Percentiles rank a stretch among this genome's conserved stretches.
phyloP scores from a whole-genome alignment of 2,797 vertebrate species.

The Lerista edwardsae region DNA sequence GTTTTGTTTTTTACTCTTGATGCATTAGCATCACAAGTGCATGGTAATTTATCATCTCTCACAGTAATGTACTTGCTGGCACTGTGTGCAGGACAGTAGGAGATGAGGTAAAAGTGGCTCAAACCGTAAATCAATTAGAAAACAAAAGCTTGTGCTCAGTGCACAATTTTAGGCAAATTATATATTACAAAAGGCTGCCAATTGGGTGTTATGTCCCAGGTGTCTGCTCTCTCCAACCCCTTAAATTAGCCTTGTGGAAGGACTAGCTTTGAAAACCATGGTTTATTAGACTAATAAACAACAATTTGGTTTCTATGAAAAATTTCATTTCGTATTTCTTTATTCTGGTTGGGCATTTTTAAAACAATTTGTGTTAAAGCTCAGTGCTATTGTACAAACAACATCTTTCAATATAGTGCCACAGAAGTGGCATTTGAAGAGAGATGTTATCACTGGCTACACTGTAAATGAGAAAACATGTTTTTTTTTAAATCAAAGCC shows the following conservation, averaged over 20 bases:
- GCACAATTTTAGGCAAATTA: conserved; percentile 83
- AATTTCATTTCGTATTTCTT: conserved; percentile 7
- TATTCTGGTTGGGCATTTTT: neutral
- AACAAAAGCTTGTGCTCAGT: conserved; percentile 83
- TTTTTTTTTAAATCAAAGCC: neutral
- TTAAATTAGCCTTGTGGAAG: conserved; percentile 71
- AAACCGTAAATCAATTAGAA: conserved; percentile 88
- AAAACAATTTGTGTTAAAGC: neutral
- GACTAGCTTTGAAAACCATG: neutral
- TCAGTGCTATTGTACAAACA: neutral
- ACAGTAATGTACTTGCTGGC: conserved; percentile 82
- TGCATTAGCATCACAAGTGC: conserved; percentile 83
- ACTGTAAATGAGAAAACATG: neutral
- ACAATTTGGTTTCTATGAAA: conserved; percentile 14
- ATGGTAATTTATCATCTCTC: conserved; percentile 84
- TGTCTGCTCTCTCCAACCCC: conserved; percentile 58
- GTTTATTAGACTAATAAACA: neutral
- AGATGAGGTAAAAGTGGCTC: conserved; percentile 80
- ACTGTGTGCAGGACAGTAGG: conserved; percentile 76
- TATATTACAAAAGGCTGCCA: conserved; percentile 81
- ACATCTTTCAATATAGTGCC: neutral
- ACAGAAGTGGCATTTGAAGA: neutral
- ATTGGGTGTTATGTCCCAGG: conserved; percentile 78
- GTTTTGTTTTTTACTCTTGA: conserved; percentile 67
- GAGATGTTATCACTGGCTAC: neutral